Conservation (phyloP, 2,797 vertebrate genomes). For the Microtus obscurus region DNA sequence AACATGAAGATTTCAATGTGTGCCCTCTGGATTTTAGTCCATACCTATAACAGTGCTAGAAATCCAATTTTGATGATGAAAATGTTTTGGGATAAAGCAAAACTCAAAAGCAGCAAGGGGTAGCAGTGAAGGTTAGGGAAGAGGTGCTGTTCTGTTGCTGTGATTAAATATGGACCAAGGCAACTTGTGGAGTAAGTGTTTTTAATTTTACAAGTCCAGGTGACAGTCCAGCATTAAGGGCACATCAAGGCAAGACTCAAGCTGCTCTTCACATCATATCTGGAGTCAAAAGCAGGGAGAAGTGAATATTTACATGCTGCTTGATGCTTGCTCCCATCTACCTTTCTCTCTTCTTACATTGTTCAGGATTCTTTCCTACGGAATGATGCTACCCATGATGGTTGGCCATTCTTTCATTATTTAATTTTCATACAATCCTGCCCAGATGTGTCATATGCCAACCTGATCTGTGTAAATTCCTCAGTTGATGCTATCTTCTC, state of each 20-base stretch:
- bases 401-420: no score
- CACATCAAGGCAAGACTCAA: background rate
- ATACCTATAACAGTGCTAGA: background rate
- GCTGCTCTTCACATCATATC: background rate
- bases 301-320: background rate
- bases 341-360: background rate
- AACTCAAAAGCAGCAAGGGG: background rate
- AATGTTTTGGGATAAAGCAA: background rate
- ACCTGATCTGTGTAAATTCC: background rate
- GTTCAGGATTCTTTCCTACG: no score
- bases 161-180: background rate
- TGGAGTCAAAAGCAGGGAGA: background rate
- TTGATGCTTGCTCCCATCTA: background rate
- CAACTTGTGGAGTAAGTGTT: background rate
- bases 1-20: background rate
- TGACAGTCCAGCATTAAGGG: background rate
- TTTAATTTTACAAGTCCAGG: background rate
- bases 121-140: background rate
- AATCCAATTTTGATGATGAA: background rate
- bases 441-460: background rate
- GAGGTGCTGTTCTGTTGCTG: background rate
- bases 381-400: background rate
- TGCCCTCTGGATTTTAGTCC: background rate
- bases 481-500: background rate
- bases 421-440: background rate